These are phyloP conservation scores for Stylophora pistillata DNA, from an alignment of 64 coral and sea anemone species.

Conservation along the genomic window DNA sequence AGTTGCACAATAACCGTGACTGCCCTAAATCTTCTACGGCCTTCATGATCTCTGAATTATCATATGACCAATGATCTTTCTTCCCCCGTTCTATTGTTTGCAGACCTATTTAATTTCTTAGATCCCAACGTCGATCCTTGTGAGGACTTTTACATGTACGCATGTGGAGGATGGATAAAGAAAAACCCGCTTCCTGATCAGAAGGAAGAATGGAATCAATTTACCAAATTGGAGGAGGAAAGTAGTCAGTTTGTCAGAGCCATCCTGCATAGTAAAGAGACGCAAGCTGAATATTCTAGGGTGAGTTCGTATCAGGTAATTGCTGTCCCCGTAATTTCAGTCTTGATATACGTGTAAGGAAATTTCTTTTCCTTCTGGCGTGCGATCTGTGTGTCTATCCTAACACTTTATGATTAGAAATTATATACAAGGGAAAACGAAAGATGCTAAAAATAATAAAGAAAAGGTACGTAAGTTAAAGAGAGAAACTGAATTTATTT, in stretches of 20 bases:
- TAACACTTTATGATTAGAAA: too few species aligned
- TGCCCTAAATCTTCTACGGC: too few species aligned
- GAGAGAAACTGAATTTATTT: too few species aligned
- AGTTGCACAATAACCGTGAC: too few species aligned
- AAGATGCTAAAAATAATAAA: too few species aligned
- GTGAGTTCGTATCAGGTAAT: not conserved
- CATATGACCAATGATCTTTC: not conserved
- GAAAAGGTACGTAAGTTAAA: too few species aligned
- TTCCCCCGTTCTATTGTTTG: not conserved
- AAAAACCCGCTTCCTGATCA: slow-evolving; percentile 24
- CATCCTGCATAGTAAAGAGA: slow-evolving; percentile 8
- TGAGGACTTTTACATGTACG: slow-evolving; percentile 31
- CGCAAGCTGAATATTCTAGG: slow-evolving; percentile 18
- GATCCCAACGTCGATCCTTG: slow-evolving; percentile 24
- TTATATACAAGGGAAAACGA: too few species aligned
- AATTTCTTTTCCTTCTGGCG: too few species aligned
- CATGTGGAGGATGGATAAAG: slow-evolving; percentile 30
- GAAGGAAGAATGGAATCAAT: slow-evolving; percentile 20
- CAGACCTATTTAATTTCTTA: not conserved
- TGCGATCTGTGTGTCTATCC: too few species aligned
- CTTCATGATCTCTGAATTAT: too few species aligned
- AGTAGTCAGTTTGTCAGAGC: not conserved
- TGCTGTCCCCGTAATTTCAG: not conserved
- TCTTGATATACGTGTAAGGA: not conserved
- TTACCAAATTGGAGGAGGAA: slow-evolving; percentile 27